Evolutionary conservation across 2,888 invertebrate species (phyloP).

Genomic region (Ecdyonurus torrentis): DNA sequence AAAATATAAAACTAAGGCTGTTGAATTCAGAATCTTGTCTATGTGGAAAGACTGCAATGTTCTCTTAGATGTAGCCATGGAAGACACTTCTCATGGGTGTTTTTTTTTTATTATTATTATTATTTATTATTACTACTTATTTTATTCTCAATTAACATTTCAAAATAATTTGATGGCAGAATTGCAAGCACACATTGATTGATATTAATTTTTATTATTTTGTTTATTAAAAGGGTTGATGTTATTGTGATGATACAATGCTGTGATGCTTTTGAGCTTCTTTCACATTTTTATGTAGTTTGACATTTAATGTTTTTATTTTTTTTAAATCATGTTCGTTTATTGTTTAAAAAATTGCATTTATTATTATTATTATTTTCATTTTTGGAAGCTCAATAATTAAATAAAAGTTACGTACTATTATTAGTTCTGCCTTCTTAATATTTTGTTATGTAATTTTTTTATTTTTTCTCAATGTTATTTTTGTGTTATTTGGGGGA

Average conservation of each 20-base stretch:
- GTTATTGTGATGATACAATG: too few species aligned
- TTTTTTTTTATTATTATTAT: conserved; percentile 12
- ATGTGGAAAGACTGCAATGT: conserved; percentile 60
- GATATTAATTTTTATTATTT: too few species aligned
- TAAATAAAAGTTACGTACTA: too few species aligned
- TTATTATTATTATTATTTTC: too few species aligned
- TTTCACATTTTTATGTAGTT: too few species aligned
- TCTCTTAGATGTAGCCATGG: conserved; percentile 24
- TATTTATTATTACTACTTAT: too few species aligned
- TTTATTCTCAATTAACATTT: background rate
- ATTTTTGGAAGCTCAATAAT: too few species aligned
- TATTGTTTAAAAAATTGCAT: too few species aligned
- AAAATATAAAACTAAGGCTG: background rate
- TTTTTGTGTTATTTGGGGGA: background rate
- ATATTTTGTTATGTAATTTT: background rate
- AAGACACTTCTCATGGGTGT: conserved; percentile 13
- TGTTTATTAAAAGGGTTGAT: too few species aligned
- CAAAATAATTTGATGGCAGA: background rate
- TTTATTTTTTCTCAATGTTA: background rate
- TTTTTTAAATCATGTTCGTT: too few species aligned
- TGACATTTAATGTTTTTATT: too few species aligned
- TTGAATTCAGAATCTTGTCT: conserved; percentile 35
- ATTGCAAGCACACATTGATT: background rate
- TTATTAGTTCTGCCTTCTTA: background rate
- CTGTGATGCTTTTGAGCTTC: too few species aligned